Evolutionary conservation across 2,113 vertebrate species (phyloP), one percentile per base, ranked within the genome.

Genomic region (Axis porcinus): DNA sequence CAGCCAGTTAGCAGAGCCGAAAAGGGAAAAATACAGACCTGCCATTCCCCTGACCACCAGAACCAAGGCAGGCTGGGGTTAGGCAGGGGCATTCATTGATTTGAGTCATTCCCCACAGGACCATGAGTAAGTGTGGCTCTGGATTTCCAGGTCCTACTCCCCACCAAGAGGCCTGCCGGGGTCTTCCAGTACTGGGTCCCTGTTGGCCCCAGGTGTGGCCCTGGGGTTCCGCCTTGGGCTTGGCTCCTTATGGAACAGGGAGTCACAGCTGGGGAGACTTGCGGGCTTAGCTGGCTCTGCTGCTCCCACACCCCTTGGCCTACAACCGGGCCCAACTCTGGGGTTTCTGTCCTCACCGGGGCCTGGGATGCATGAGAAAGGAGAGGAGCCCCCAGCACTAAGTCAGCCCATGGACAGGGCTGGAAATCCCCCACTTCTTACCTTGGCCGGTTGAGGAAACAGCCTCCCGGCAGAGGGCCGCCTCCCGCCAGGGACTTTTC

Each of bases 341-440:
- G 89, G 58, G 79, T 95, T 95, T 93, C 94, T 96, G 62, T 93
- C 55, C 30, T 85, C 85, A 70, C 47, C 50, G 74, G 12, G 60
- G 85, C 43, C 90, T 62, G 90, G 86, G 84, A 85, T 85, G 43
- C 91, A 60, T 40, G 67, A 86, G 91, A 97, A 91, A 94, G 78
- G 82, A 98, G 91, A 95, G 97, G 94, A 97, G 94, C 96, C 97
- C 97, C 98, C 86, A 94, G 91, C 60, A 86, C 90, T 95, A 93
- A 93, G 78, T 94, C 97, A 97, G 96, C 90, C 86, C 36, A 1
- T 4, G 60, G 89, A 78, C 91, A 91, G 70, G 90, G 47, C 78
- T 98, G 98, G 98, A 98, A 98, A 98, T 98, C 97, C 98, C 98
- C 98, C 81, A 97, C 98, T 98, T 98, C 97, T 98, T 98, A 98